Conservation (phyloP, 2,113 vertebrate species). For the Forbesichthys agassizii region DNA sequence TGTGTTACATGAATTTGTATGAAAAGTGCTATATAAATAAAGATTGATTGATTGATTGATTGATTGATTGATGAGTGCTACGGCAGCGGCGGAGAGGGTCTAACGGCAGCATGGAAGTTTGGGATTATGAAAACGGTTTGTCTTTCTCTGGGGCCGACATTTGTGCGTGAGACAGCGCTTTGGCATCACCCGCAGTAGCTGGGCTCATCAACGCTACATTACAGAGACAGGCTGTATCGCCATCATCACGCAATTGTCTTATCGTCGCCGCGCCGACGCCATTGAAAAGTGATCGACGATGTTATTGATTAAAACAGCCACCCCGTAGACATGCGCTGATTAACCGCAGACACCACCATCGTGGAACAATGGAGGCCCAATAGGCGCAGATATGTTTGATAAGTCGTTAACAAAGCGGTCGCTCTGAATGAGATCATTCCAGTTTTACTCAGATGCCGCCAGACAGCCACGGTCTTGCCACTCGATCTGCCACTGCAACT, state of each 20-base stretch:
- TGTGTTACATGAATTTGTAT: no score
- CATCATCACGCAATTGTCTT: conserved; percentile 21
- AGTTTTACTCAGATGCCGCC: conserved; percentile 15
- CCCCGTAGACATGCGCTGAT: conserved; percentile 42
- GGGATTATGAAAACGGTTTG: neutral
- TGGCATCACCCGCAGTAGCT: neutral
- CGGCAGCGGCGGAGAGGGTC: neutral
- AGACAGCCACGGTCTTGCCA: neutral
- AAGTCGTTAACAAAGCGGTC: conserved; percentile 37
- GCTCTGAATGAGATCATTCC: conserved; percentile 34
- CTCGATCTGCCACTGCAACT: conserved; percentile 23
- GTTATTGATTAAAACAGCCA: conserved; percentile 32
- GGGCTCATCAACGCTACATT: neutral
- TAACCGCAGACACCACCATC: conserved; percentile 45
- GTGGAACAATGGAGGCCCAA: conserved; percentile 11
- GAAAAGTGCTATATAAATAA: no score
- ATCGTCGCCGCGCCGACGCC: conserved; percentile 26
- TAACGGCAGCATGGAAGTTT: conserved; percentile 21
- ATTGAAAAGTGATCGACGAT: conserved; percentile 21
- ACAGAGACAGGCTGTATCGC: neutral
- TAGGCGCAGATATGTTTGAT: conserved; percentile 18
- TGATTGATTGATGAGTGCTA: no score
- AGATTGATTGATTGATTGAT: no score
- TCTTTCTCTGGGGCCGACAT: neutral
- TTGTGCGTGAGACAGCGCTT: neutral